Base-by-base conservation (phyloP, 2,888 invertebrate genomes). In the Tenthredo mesomela region DNA sequence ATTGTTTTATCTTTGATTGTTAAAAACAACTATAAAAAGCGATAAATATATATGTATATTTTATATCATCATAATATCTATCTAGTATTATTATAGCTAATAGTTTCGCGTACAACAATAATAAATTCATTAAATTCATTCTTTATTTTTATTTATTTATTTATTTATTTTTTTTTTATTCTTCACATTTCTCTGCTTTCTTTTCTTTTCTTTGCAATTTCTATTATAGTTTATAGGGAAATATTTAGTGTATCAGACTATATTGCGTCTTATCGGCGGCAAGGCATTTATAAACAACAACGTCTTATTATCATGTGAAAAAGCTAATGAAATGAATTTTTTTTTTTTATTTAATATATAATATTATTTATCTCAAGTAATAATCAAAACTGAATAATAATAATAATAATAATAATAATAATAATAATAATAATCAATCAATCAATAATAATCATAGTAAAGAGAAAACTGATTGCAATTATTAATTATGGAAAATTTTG, bases 401-500 rank as follows among this genome's bases (percentile, higher is more conserved):
- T 4, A n/a, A n/a, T n/a, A n/a, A n/a, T n/a, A n/a, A n/a, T n/a
- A n/a, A n/a, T n/a, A n/a, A n/a, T n/a, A n/a, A n/a, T n/a, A n/a
- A n/a, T n/a, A n/a, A n/a, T n/a, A n/a, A n/a, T n/a, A n/a, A n/a
- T n/a, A n/a, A n/a, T n/a, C n/a, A n/a, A n/a, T n/a, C n/a, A n/a
- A n/a, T n/a, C n/a, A n/a, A n/a, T n/a, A n/a, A n/a, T n/a, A n/a
- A n/a, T 33, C 33, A 33, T 7, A 37, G 50, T 18, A 18, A 18
- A 50, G 2, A 33, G 33, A 0, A 7, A 54, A 7, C n/a, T 54
- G 6, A 54, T 54, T n/a, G n/a, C 7, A 54, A 1, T 54, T n/a
- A 29, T 29, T 29, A 29, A 29, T 29, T 29, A 84, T 84, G 84
- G 78, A 78, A 7, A 37, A n/a, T n/a, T 33, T 33, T 33, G 33